Base-by-base conservation (phyloP, 2,797 vertebrate species). In the Pachyuromys duprasi region DNA sequence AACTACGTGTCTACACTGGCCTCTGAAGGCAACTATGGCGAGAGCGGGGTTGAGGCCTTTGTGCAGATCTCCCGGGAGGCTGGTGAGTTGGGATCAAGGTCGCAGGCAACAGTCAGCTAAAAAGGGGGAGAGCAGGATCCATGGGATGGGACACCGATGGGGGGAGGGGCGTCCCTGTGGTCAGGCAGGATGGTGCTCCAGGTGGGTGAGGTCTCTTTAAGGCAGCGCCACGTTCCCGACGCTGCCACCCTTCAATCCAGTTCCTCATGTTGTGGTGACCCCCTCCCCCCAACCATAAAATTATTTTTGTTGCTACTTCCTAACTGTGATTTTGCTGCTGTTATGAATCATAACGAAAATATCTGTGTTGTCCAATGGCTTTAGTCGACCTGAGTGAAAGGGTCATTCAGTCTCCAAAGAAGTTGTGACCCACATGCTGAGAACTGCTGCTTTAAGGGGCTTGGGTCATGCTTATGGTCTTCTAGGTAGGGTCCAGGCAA, bases 1-100 rank as follows among this genome's bases (percentile, higher is more conserved):
- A 99, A 99, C 97, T 99, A 99, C 2, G 99, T 99, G n/a, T 99
- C 99, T 94, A 99, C 99, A 0, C 96, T 99, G 90, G 99, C 99
- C 0, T 99, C 99, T 0, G 99, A 99, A 97, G 99, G 99, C 45
- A 99, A 99, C 98, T 99, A 99, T 0, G 99, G 99, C 0, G 99
- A 99, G 97, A 99, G 99, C 0, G 99, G 99, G 0, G 99, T 99
- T 0, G 99, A 99, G 17, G 99, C 99, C 93, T 99, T 99, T 93
- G 98, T 99, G 92, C 99, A 99, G 98, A 99, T 99, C 97, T 99
- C 99, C 86, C 98, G 99, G 0, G 99, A 99, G 97, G 99, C 99
- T 0, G 99, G 99, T 99, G 96, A 97, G 97, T 95, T 81, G 33
- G 63, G 5, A 22, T 2, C 33, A 36, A n/a, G 13, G 42, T 55